These are phyloP conservation scores for Lysiphlebus fabarum DNA, from an alignment of 1,140 invertebrate species.

Conservation along the genomic window DNA sequence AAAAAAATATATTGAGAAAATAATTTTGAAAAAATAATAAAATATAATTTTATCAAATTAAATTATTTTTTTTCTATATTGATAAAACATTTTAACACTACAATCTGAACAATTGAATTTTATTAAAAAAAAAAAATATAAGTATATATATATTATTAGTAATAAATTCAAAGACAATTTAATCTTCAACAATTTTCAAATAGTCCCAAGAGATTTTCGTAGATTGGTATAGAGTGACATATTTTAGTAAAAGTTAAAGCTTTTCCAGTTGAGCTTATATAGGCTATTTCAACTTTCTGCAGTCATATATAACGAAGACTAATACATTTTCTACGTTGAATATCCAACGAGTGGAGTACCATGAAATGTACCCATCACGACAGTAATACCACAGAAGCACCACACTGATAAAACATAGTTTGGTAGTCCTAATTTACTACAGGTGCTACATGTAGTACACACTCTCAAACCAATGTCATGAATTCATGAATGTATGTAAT, in stretches of 20 bases:
- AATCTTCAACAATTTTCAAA: conserved; percentile 11
- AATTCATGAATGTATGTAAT: background rate
- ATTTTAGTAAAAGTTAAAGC: conserved; percentile 22
- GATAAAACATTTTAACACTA: too few relatives aligned
- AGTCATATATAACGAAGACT: conserved; percentile 22
- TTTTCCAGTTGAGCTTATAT: conserved; percentile 16
- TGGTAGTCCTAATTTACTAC: conserved; percentile 47
- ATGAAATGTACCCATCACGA: conserved; percentile 22
- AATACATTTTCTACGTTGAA: conserved; percentile 21
- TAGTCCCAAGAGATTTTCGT: conserved; percentile 3
- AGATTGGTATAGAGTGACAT: background rate
- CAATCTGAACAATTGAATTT: too few relatives aligned
- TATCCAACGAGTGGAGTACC: conserved; percentile 9
- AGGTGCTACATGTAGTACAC: conserved; percentile 40
- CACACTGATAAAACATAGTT: conserved; percentile 38
- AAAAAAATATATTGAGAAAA: too few relatives aligned
- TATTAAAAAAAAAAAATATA: too few relatives aligned
- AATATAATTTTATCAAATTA: too few relatives aligned
- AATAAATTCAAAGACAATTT: conserved; percentile 4
- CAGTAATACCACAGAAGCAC: conserved; percentile 29
- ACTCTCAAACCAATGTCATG: conserved; percentile 34
- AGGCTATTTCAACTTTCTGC: conserved; percentile 16
- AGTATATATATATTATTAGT: too few relatives aligned
- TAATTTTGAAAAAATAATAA: too few relatives aligned
- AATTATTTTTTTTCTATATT: too few relatives aligned